Conservation (phyloP, 2,888 invertebrate genomes). For the Boloria selene region DNA sequence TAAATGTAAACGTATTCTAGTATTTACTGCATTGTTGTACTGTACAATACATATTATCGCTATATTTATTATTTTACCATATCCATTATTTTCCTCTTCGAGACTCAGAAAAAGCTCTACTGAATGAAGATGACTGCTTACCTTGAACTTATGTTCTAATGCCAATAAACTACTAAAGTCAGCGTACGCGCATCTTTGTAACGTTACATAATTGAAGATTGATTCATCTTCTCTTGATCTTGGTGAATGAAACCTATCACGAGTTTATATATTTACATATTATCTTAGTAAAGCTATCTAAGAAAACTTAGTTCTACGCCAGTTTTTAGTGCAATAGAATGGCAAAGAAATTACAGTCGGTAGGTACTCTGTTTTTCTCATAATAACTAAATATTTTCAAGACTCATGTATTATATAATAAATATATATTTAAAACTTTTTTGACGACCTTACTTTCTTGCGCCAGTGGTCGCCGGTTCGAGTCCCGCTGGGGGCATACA, state of each 20-base stretch:
- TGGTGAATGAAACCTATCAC: constrained; percentile 27
- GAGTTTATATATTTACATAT: neutral
- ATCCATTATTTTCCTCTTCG: constrained; percentile 1
- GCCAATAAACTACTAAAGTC: constrained; percentile 20
- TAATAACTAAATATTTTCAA: too few species aligned
- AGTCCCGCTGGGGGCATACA: too few species aligned
- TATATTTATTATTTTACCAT: constrained; percentile 14
- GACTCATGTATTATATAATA: too few species aligned
- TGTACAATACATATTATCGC: neutral
- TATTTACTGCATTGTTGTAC: too few species aligned
- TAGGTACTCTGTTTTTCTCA: too few species aligned
- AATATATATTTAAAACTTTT: too few species aligned
- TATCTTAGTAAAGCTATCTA: neutral
- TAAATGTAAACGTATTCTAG: too few species aligned
- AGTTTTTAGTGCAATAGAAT: too few species aligned
- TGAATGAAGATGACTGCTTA: constrained; percentile 34
- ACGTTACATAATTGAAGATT: constrained; percentile 26
- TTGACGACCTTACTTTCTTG: too few species aligned
- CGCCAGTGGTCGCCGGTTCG: too few species aligned
- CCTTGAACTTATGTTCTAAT: constrained; percentile 37
- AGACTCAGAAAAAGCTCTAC: neutral
- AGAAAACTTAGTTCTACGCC: neutral
- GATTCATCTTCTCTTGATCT: constrained; percentile 19
- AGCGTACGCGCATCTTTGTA: constrained; percentile 22
- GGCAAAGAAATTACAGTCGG: too few species aligned